A percentile compares a stretch with the other conserved stretches of the same genome.
These are phyloP conservation scores for Malurus alboscapulatus DNA, from an alignment of 2,113 vertebrate species.

Conservation along the genomic window DNA sequence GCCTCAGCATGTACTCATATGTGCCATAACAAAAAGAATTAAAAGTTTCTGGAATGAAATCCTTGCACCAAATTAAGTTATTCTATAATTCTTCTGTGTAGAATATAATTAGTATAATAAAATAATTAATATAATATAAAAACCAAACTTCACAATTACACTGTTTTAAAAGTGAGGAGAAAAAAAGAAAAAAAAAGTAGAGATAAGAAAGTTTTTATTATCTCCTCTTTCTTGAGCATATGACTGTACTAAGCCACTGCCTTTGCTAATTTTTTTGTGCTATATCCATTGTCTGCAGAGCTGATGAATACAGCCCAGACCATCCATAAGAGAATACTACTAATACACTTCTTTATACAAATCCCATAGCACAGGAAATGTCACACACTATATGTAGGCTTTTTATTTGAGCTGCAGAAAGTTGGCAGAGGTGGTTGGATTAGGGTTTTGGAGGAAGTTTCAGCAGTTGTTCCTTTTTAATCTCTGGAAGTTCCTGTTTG, in stretches of 20 bases:
- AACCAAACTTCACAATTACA: not conserved
- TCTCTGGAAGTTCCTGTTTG: not conserved
- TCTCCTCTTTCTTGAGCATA: not conserved
- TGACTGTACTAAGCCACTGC: not conserved
- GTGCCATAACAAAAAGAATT: not conserved
- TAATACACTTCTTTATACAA: not conserved
- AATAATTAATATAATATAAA: not conserved
- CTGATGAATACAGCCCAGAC: not conserved
- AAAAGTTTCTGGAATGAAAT: not conserved
- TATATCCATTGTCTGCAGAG: fast-evolving
- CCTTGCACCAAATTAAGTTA: not conserved
- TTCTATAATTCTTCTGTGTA: not conserved
- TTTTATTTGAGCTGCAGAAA: not conserved
- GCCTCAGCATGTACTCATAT: not conserved
- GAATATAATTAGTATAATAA: not conserved
- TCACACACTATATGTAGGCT: not conserved
- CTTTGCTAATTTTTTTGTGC: not conserved
- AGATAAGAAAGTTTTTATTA: not conserved
- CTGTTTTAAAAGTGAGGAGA: not conserved
- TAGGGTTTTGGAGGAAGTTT: not conserved
- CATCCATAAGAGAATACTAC: fast-evolving
- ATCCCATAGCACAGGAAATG: not conserved
- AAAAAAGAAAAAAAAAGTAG: not conserved
- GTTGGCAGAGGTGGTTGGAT: not conserved
- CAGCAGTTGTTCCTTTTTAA: not conserved